These are phyloP conservation scores for Prunella himalayana DNA, from an alignment of 2,113 vertebrate genomes.

Conservation along the genomic window DNA sequence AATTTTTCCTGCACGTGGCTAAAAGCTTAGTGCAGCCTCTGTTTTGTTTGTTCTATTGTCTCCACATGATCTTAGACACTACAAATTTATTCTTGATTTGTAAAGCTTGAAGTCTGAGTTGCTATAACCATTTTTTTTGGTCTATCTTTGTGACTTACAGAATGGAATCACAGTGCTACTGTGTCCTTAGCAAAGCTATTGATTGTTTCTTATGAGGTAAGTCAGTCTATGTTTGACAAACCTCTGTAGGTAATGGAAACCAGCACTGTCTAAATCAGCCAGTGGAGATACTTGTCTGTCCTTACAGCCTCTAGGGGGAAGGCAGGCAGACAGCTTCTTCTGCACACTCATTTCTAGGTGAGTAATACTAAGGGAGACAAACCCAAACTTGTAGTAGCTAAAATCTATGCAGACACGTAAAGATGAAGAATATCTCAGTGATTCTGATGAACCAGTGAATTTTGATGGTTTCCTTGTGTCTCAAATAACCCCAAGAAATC, in stretches of 20 bases:
- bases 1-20: background rate
- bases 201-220: background rate
- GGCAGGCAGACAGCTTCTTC: background rate
- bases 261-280: background rate
- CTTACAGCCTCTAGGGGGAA: background rate
- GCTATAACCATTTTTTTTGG: background rate
- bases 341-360: background rate
- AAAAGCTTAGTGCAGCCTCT: background rate
- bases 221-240: background rate
- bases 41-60: background rate
- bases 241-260: background rate
- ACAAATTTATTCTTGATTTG: background rate
- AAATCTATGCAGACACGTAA: background rate
- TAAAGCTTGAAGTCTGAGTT: background rate
- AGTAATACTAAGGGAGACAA: background rate
- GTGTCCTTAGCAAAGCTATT: background rate
- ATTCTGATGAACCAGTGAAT: background rate
- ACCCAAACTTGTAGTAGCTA: background rate
- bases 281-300: background rate
- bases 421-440: background rate
- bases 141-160: background rate
- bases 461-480: background rate
- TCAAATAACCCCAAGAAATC: background rate
- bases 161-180: background rate
- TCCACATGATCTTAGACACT: background rate